A percentile compares a stretch with the other conserved stretches of the same genome.
Conservation (phyloP, 2,113 vertebrate species). For the Danionella cerebrum region DNA sequence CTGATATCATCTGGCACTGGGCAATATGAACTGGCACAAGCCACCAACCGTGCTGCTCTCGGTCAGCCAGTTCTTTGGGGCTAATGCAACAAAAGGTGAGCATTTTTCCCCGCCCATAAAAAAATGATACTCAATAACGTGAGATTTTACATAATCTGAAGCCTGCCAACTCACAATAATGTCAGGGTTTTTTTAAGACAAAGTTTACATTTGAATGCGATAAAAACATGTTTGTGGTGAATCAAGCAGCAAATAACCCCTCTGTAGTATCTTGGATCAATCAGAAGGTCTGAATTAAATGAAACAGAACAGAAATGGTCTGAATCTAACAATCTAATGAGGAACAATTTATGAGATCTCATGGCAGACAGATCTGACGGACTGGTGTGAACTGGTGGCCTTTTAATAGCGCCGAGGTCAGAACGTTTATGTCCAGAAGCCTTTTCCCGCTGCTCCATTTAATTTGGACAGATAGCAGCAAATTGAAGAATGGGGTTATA, state of each 20-base stretch:
- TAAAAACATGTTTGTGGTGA: no score
- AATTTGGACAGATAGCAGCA: slow-evolving; percentile 11
- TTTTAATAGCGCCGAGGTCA: slow-evolving; percentile 11
- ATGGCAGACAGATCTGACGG: not conserved
- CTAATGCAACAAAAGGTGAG: not conserved
- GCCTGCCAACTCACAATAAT: not conserved
- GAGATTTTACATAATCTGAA: not conserved
- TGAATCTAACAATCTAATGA: not conserved
- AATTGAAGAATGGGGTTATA: not conserved
- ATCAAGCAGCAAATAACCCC: not conserved
- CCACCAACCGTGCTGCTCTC: slow-evolving; percentile 4
- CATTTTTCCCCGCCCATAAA: not conserved
- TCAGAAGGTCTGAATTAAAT: not conserved
- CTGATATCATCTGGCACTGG: not conserved
- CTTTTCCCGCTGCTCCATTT: slow-evolving; percentile 23
- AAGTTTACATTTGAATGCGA: no score
- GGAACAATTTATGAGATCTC: not conserved
- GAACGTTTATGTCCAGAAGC: slow-evolving; percentile 28
- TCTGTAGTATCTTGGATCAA: slow-evolving; percentile 9
- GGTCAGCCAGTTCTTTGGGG: not conserved
- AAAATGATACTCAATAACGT: not conserved
- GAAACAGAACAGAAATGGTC: not conserved
- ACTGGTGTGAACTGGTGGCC: not conserved
- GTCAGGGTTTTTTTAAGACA: no score
- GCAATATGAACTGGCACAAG: slow-evolving; percentile 19